These are phyloP conservation scores for Bellardia pandia DNA, from an alignment of 2,888 invertebrate genomes.

Conservation along the genomic window DNA sequence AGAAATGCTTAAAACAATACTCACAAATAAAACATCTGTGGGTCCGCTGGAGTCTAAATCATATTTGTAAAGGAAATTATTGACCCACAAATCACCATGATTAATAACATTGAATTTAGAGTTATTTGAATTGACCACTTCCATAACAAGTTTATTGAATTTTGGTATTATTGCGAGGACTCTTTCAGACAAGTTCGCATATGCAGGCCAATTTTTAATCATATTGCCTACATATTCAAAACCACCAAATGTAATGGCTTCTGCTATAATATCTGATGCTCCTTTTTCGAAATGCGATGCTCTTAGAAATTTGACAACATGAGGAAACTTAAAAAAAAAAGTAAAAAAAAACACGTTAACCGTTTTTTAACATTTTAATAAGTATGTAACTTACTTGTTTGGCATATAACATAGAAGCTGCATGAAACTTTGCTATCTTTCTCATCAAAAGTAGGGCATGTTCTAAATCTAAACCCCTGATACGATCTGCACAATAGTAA, in stretches of 20 bases:
- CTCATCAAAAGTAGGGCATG: slow-evolving; percentile 85
- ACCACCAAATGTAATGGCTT: slow-evolving; percentile 75
- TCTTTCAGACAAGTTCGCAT: slow-evolving; percentile 82
- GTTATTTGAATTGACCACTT: slow-evolving; percentile 74
- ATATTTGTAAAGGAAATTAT: slow-evolving; percentile 84
- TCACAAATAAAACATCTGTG: slow-evolving; percentile 76
- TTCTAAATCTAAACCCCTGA: slow-evolving; percentile 84
- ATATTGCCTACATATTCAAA: slow-evolving; percentile 72
- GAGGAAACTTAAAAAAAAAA: slow-evolving; percentile 70
- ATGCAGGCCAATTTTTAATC: slow-evolving; percentile 79
- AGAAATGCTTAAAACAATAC: slow-evolving; percentile 52
- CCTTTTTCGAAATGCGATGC: slow-evolving; percentile 75
- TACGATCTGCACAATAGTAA: slow-evolving; percentile 85
- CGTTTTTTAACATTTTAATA: background rate
- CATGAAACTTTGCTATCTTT: slow-evolving; percentile 86
- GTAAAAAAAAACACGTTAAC: too few species aligned
- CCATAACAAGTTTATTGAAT: slow-evolving; percentile 75
- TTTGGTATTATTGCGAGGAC: slow-evolving; percentile 76
- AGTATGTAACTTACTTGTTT: slow-evolving; percentile 83
- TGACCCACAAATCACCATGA: slow-evolving; percentile 85
- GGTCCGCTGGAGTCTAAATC: slow-evolving; percentile 64
- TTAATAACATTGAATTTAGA: slow-evolving; percentile 82
- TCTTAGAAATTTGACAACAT: slow-evolving; percentile 61
- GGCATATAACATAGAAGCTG: slow-evolving; percentile 85
- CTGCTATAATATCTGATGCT: slow-evolving; percentile 60